These are phyloP conservation scores for Clostera curtula DNA, from an alignment of 2,888 invertebrate species.

Conservation along the genomic window DNA sequence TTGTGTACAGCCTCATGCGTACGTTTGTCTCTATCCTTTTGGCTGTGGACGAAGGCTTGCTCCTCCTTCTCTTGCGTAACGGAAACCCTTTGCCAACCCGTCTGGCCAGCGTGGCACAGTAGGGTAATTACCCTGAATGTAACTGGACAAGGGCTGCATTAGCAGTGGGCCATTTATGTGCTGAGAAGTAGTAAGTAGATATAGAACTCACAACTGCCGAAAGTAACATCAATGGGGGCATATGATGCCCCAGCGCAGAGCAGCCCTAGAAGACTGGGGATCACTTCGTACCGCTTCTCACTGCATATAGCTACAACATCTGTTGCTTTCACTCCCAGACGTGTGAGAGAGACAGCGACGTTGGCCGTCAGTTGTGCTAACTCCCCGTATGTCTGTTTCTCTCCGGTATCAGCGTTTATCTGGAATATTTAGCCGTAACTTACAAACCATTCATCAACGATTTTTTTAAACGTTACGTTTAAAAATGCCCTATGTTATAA, in stretches of 20 bases:
- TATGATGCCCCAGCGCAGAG: conserved; percentile 8
- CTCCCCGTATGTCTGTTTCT: conserved; percentile 6
- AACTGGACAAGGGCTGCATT: too few relatives aligned
- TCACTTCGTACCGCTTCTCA: conserved; percentile 12
- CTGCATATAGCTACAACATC: conserved; percentile 15
- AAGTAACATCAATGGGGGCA: neutral
- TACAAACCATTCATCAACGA: neutral
- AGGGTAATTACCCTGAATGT: too few relatives aligned
- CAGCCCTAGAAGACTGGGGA: conserved; percentile 8
- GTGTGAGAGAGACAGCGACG: too few relatives aligned
- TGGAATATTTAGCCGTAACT: neutral
- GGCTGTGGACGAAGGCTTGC: too few relatives aligned
- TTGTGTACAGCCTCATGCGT: too few relatives aligned
- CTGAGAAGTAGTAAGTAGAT: too few relatives aligned
- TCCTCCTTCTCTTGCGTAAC: too few relatives aligned
- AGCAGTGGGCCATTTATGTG: too few relatives aligned
- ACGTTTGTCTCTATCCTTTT: too few relatives aligned
- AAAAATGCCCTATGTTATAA: neutral
- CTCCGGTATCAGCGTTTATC: conserved; percentile 10
- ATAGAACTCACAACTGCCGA: too few relatives aligned
- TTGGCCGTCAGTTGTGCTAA: conserved; percentile 7
- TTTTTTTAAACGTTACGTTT: neutral
- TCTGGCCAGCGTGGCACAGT: too few relatives aligned
- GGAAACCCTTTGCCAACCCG: too few relatives aligned
- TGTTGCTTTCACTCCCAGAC: conserved; percentile 13